A percentile compares a stretch with the other conserved stretches of the same genome.
Evolutionary conservation across 1,140 invertebrate genomes (phyloP).

Genomic region (Heliconius nattereri): DNA sequence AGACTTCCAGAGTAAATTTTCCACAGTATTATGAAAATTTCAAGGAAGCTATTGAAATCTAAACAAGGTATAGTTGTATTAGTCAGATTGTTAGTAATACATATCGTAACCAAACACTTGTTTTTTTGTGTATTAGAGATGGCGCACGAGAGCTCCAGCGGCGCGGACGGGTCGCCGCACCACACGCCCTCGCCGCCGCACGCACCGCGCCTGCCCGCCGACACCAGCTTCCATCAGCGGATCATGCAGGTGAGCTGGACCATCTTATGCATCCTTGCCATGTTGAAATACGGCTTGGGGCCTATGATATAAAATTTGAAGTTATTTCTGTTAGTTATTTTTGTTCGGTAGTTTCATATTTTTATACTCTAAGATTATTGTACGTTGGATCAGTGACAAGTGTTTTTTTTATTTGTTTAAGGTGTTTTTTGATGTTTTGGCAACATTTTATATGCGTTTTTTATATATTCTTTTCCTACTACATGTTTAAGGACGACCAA

Average conservation of each 20-base stretch:
- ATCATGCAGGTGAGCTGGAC: conserved; percentile 73
- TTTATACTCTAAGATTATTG: too few species aligned
- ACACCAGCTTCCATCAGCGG: conserved; percentile 77
- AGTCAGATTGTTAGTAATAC: too few species aligned
- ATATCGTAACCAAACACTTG: too few species aligned
- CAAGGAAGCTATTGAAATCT: too few species aligned
- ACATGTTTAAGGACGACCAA: too few species aligned
- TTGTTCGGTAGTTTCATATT: too few species aligned
- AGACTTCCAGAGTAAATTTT: too few species aligned
- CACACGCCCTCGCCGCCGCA: conserved; percentile 70
- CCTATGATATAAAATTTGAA: background rate
- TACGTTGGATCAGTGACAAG: background rate
- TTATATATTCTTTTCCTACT: too few species aligned
- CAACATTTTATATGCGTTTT: too few species aligned
- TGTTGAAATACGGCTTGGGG: background rate
- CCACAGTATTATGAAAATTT: too few species aligned
- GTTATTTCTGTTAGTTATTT: background rate
- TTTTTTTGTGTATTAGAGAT: conserved; percentile 62
- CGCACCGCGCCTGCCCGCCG: conserved; percentile 63
- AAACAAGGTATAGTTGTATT: too few species aligned
- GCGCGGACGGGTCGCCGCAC: conserved; percentile 63
- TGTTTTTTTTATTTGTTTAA: background rate
- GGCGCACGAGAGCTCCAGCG: conserved; percentile 74
- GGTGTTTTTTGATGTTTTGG: background rate
- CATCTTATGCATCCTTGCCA: background rate